phyloP scores from a whole-genome alignment of 2,888 invertebrate genomes.

The Agonopterix subpropinquella region DNA sequence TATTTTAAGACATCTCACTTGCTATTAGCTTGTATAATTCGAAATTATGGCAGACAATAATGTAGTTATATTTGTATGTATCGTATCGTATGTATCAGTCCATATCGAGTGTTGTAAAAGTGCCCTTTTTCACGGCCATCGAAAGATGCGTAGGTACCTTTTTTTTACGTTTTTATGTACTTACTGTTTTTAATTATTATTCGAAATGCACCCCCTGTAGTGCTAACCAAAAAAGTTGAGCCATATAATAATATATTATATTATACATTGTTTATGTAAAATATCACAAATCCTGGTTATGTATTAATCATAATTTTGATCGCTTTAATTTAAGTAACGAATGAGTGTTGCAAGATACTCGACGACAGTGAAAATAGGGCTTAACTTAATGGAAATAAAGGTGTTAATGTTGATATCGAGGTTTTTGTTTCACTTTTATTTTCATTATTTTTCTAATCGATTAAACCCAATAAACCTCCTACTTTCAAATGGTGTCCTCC shows the following conservation, averaged over 20 bases:
- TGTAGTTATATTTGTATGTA: conserved; percentile 6
- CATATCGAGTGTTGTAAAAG: conserved; percentile 4
- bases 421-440: neutral
- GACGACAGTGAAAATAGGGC: conserved; percentile 5
- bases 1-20: neutral
- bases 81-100: conserved; percentile 4
- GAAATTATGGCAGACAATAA: conserved; percentile 7
- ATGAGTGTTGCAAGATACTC: neutral
- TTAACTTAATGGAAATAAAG: conserved; percentile 2
- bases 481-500: too few species aligned
- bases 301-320: too few species aligned
- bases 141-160: neutral
- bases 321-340: too few species aligned
- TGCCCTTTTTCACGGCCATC: conserved; percentile 2
- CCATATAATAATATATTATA: too few species aligned
- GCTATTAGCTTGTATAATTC: neutral
- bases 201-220: too few species aligned
- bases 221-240: too few species aligned
- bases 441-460: too few species aligned
- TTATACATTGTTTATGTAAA: too few species aligned
- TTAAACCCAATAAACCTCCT: too few species aligned
- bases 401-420: conserved; percentile 8
- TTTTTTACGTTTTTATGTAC: too few species aligned
- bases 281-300: too few species aligned
- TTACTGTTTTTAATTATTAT: too few species aligned